Evolutionary conservation across 2,113 vertebrate genomes (phyloP).

Genomic region (Epinephelus fuscoguttatus): DNA sequence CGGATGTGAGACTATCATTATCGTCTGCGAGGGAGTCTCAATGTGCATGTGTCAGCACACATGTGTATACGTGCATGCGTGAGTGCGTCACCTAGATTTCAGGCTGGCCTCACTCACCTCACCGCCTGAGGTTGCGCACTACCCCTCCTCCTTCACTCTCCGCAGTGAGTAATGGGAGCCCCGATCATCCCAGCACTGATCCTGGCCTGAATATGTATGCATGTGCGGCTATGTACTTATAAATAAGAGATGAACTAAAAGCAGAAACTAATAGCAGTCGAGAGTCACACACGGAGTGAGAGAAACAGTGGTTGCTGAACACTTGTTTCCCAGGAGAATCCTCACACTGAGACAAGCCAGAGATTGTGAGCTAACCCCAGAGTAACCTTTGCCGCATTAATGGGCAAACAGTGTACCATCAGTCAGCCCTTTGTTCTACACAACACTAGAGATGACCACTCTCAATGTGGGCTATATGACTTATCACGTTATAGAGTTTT

Average conservation of each 20-base stretch:
- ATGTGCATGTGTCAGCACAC: conserved; percentile 1
- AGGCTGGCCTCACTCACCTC: conserved; percentile 21
- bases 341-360: conserved; percentile 19
- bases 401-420: neutral
- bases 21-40: conserved; percentile 44
- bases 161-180: neutral
- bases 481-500: neutral
- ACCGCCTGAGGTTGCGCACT: neutral
- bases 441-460: conserved; percentile 4
- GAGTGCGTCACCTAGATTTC: conserved; percentile 28
- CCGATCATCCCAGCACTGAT: neutral
- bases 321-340: conserved; percentile 34
- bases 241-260: conserved; percentile 70
- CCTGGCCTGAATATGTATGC: conserved; percentile 39
- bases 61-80: neutral
- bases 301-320: conserved; percentile 23
- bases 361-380: conserved; percentile 33
- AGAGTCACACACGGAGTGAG: conserved; percentile 15
- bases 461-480: neutral
- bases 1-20: conserved; percentile 57
- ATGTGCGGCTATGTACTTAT: conserved; percentile 45
- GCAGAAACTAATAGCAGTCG: conserved; percentile 34
- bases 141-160: neutral
- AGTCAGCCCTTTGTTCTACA: conserved; percentile 14
- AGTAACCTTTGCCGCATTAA: conserved; percentile 46